Conservation (phyloP, 1,140 invertebrate species). For the Andrena cerasifolii region DNA sequence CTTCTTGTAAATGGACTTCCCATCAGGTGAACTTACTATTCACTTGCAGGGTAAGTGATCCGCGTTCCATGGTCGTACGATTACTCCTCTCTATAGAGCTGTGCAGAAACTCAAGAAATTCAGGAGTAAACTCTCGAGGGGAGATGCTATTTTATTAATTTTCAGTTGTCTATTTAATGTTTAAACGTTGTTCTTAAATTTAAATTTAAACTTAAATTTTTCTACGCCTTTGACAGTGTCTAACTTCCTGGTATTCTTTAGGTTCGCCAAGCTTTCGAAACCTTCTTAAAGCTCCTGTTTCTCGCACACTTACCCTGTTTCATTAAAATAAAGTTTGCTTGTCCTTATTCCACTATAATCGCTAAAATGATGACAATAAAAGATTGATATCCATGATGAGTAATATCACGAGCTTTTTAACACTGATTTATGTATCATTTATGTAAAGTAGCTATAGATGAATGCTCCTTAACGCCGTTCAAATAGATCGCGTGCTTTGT, state of each 20-base stretch:
- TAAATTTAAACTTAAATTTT: too few species aligned
- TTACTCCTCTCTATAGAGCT: slow-evolving; percentile 53
- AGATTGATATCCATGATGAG: slow-evolving; percentile 67
- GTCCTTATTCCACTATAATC: background rate
- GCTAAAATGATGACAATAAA: slow-evolving; percentile 64
- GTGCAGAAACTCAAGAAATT: slow-evolving; percentile 47
- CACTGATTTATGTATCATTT: slow-evolving; percentile 63
- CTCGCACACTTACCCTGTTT: slow-evolving; percentile 57
- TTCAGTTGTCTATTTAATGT: background rate
- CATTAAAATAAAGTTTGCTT: background rate
- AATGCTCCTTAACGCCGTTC: background rate
- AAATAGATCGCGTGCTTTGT: slow-evolving; percentile 36
- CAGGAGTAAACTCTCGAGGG: slow-evolving; percentile 13
- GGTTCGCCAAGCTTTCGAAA: slow-evolving; percentile 19
- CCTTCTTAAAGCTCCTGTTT: slow-evolving; percentile 30
- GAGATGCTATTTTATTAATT: background rate
- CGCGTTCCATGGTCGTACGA: slow-evolving; percentile 58
- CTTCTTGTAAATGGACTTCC: slow-evolving; percentile 70
- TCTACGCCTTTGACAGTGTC: background rate
- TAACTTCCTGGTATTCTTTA: slow-evolving; percentile 19
- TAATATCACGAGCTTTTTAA: slow-evolving; percentile 77
- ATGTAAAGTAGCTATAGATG: background rate
- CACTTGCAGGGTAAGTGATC: slow-evolving; percentile 73
- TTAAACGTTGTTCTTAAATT: background rate
- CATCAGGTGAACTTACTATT: slow-evolving; percentile 71